Evolutionary conservation across 2,797 vertebrate genomes (phyloP).

Genomic region (Dipus sagitta): DNA sequence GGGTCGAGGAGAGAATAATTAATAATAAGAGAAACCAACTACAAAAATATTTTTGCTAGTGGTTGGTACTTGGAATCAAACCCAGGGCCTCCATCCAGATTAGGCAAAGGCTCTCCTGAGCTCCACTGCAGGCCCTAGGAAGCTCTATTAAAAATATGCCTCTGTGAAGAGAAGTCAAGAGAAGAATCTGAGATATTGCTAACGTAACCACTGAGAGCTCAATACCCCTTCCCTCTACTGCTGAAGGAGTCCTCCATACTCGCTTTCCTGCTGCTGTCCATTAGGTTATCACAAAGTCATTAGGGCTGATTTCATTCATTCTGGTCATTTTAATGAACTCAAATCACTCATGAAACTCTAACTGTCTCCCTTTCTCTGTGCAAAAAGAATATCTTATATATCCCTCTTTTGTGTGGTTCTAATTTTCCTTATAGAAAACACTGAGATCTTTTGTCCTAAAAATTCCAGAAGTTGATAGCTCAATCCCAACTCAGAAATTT

Average conservation of each 20-base stretch:
- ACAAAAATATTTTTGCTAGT: neutral
- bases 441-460: slow-evolving; percentile 5
- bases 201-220: too few species aligned
- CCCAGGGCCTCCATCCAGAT: too few species aligned
- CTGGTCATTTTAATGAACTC: neutral
- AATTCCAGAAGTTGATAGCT: neutral
- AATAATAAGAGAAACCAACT: neutral
- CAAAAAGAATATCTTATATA: neutral
- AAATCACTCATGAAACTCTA: neutral
- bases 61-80: too few species aligned
- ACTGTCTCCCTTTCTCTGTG: slow-evolving; percentile 4
- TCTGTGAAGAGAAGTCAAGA: neutral
- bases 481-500: neutral
- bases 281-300: neutral
- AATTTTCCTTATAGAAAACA: neutral
- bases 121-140: too few species aligned
- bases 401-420: neutral
- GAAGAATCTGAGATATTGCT: neutral
- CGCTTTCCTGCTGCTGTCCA: neutral
- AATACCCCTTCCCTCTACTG: neutral
- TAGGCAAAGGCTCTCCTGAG: too few species aligned
- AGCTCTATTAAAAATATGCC: neutral
- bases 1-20: neutral
- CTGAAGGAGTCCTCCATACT: neutral
- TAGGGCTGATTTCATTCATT: neutral